Conservation (phyloP, 2,113 vertebrate species). For the Rafetus swinhoei region DNA sequence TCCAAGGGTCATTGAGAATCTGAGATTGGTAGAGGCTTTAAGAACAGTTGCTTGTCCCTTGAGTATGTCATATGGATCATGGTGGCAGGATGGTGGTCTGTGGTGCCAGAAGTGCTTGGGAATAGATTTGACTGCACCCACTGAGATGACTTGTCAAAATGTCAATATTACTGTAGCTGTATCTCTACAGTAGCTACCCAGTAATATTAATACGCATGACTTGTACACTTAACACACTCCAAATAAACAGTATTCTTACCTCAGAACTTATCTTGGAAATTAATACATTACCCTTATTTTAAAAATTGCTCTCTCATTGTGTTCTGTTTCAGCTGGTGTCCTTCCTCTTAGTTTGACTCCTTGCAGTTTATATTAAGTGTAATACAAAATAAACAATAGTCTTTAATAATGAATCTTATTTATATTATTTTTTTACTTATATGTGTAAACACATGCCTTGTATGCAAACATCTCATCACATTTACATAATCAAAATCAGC, state of each 20-base stretch:
- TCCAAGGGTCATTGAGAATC: not conserved
- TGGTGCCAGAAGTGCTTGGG: not conserved
- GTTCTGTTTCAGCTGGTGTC: not conserved
- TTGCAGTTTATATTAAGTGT: not conserved
- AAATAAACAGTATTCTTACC: not conserved
- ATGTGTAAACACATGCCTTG: not conserved
- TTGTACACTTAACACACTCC: not conserved
- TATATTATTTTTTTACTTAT: not conserved
- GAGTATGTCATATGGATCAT: not conserved
- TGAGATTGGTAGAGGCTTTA: not conserved
- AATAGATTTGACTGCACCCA: not conserved
- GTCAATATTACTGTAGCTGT: not conserved
- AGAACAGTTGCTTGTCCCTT: not conserved
- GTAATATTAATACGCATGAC: not conserved
- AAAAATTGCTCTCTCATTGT: not conserved
- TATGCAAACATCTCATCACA: not conserved
- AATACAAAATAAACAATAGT: fast-evolving
- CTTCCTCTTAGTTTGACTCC: not conserved
- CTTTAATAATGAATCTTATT: not conserved
- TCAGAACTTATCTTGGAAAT: not conserved
- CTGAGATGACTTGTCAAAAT: not conserved
- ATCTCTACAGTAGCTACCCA: not conserved
- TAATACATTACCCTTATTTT: not conserved
- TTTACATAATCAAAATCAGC: not conserved
- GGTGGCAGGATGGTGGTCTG: not conserved